These are phyloP conservation scores for Drosophila melanogaster DNA, from an alignment of 1,140 invertebrate species.

Conservation along the genomic window DNA sequence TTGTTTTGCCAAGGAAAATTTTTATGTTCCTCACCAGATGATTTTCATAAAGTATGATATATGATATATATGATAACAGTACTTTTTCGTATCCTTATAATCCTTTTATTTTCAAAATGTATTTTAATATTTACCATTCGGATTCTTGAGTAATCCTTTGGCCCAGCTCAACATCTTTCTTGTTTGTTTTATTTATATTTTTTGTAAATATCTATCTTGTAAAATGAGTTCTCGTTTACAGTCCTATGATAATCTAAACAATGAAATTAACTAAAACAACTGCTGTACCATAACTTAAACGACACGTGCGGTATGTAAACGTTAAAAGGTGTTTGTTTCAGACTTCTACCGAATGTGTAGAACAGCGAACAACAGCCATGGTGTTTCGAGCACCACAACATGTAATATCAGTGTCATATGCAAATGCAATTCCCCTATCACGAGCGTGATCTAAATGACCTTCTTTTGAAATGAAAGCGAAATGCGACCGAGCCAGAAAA, in stretches of 20 bases:
- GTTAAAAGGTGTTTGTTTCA: slow-evolving; percentile 64
- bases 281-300: slow-evolving; percentile 53
- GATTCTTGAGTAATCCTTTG: neutral
- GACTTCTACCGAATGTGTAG: slow-evolving; percentile 45
- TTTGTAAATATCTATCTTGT: slow-evolving; percentile 58
- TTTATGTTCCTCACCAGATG: neutral
- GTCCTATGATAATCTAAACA: slow-evolving; percentile 54
- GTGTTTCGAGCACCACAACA: slow-evolving; percentile 20
- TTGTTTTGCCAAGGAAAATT: neutral
- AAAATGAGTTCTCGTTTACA: slow-evolving; percentile 54
- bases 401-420: slow-evolving; percentile 55
- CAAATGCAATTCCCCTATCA: slow-evolving; percentile 72
- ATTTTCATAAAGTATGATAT: neutral
- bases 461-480: slow-evolving; percentile 53
- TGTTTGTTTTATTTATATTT: slow-evolving; percentile 11
- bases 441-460: slow-evolving; percentile 70
- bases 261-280: slow-evolving; percentile 54
- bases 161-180: neutral
- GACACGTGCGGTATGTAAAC: slow-evolving; percentile 64
- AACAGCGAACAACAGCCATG: slow-evolving; percentile 37
- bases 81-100: neutral
- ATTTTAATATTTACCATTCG: neutral
- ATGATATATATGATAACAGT: too few species aligned
- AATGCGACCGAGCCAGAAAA: slow-evolving; percentile 43
- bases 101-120: neutral